Conservation (phyloP, 2,888 invertebrate genomes). For the Cerceris ruficornis region DNA sequence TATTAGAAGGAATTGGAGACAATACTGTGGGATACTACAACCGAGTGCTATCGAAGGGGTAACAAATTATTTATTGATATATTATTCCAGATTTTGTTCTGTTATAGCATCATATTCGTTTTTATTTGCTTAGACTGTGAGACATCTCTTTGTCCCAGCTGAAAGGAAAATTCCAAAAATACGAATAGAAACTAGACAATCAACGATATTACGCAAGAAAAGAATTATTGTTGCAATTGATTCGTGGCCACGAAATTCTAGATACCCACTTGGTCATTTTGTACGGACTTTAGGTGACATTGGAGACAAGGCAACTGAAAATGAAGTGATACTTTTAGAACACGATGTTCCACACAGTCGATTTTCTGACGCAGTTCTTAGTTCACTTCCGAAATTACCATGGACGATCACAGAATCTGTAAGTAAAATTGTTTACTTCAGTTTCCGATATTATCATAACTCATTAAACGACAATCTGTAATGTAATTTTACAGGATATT, state of each 20-base stretch:
- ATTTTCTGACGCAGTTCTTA: constrained; percentile 96
- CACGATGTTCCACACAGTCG: constrained; percentile 98
- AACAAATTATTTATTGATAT: constrained; percentile 27
- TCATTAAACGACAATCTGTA: constrained; percentile 10
- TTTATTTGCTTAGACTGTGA: constrained; percentile 76
- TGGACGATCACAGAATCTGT: constrained; percentile 93
- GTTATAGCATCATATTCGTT: constrained; percentile 5
- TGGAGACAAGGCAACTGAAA: constrained; percentile 97
- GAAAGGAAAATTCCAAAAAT: constrained; percentile 97
- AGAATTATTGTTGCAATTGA: constrained; percentile 98
- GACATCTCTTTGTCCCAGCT: constrained; percentile 96
- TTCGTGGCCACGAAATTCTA: constrained; percentile 96
- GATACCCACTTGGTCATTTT: constrained; percentile 98
- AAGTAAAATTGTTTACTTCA: constrained; percentile 6
- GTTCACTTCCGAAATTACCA: constrained; percentile 93
- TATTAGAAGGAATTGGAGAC: constrained; percentile 97
- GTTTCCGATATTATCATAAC: constrained; percentile 18
- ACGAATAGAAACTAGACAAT: constrained; percentile 96
- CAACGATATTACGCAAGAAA: constrained; percentile 90
- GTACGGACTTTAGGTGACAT: constrained; percentile 95
- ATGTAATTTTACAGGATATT: constrained; percentile 84
- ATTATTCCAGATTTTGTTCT: neutral
- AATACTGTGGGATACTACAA: constrained; percentile 97
- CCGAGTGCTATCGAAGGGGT: constrained; percentile 88
- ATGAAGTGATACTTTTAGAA: constrained; percentile 96